Base-by-base conservation (phyloP, 2,888 invertebrate genomes). In the Timema podura region DNA sequence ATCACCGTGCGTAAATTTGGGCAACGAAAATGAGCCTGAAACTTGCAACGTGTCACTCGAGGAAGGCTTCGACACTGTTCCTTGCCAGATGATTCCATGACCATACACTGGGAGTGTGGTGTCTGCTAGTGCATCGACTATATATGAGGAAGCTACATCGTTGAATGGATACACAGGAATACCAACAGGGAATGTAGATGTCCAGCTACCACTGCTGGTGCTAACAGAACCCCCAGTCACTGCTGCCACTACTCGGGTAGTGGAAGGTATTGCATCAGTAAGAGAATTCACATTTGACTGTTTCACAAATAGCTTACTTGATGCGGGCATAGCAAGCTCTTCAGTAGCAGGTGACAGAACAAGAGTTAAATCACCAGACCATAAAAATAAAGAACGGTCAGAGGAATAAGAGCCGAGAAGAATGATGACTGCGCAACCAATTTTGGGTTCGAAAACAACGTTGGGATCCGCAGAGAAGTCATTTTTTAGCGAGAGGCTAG, bases 11-110 rank as follows among this genome's bases (percentile, higher is more conserved):
- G 49, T 48, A 15, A 54, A 30, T 49, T 64, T 48, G 45, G 65
- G 69, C 44, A 59, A 7, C 5, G 69, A 69, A 47, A 69, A 69
- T 16, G 9, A 57, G 5, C 69, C 69, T 47, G 47, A 8, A 7
- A 45, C 61, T 44, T 61, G 45, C 30, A 61, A 44, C 30, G 13
- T 61, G 7, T 45, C 61, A 30, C 45, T 45, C 10, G 61, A 61
- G 11, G 9, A 16, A 6, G 61, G 61, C 45, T 30, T 61, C 30
- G 44, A 44, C 5, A 69, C 5, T 9, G 15, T 69, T 8, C 69
- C 69, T 30, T 49, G 15, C 69, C 69, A 69, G n/a, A 61, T 45
- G 6, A 61, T n/a, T 2, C 61, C 61, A 44, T 61, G 30, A n/a
- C 61, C 61, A 30, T 61, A 61, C 5, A 15, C 48, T 45, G 49